Base-by-base conservation (phyloP, 2,797 vertebrate genomes). In the Gorsachius magnificus region DNA sequence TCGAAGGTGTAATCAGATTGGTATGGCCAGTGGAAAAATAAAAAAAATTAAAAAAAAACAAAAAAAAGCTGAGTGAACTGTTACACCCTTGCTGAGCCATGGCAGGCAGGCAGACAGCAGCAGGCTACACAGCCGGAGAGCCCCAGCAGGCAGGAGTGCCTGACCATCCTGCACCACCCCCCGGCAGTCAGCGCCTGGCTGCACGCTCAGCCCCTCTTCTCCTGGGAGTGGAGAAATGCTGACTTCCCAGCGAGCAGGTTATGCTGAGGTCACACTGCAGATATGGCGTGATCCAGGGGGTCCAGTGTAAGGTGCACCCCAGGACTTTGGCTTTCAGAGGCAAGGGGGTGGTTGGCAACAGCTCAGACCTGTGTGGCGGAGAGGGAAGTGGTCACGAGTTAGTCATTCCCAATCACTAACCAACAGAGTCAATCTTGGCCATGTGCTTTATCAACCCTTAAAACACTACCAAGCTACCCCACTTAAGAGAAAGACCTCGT, bases 1-100 rank as follows among this genome's bases (percentile, higher is more conserved):
- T 93, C 16, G 25, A 91, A 92, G 92, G 90, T 88, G 89, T 89
- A 90, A 95, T 82, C 91, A 79, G 82, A 92, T 95, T 93, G 92
- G 94, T 94, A 96, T 95, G 88, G 64, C 87, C 71, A 86, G 69
- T 24, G 63, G 81, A 60, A 94, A 87, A 93, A 82, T 3, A 3
- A 6, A 7, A 20, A 24, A 63, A 71, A 7, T 16, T 18, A 63
- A 68, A 35, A 31, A 11, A 4, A 11, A 18, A 26, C 14, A 45
- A 20, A 61, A 25, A 79, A 60, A 65, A 60, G 64, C 9, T 25
- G 29, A 83, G 50, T 29, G 45, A 75, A 78, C 45, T 81, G 83
- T 70, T 84, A 79, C 83, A 66, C 38, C 43, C 45, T 51, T 66
- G 50, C 6, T 63, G 56, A 87, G n/a, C 91, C 45, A 41, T 41